Evolutionary conservation across 2,113 vertebrate species (phyloP), one percentile per base, ranked within the genome.

Genomic region (Ctenodactylus gundi): DNA sequence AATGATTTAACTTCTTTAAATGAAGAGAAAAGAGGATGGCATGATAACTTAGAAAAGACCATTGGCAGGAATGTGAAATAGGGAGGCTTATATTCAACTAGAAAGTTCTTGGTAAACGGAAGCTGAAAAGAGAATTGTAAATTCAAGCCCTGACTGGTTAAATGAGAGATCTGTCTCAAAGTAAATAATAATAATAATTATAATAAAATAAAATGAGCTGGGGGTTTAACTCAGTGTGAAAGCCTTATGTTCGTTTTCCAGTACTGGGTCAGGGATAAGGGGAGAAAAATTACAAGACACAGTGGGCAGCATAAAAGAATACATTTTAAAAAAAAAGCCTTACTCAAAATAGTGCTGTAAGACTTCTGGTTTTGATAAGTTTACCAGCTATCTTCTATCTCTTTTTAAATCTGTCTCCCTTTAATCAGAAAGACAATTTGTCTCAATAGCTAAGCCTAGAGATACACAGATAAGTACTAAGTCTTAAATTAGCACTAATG

Each of bases 341-440:
- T 36, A 86, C 39, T 41, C 20, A 83, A 18, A 72, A 53, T 15
- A 20, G 6, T 55, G 31, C 57, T 62, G 0, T 36, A 88, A 77
- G n/a, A 55, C 4, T 78, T 77, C 51, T 60, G 41, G 20, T 68
- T 86, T 89, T 86, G 62, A 92, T 21, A n/a, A 18, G 86, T 10
- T 85, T 67, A 87, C 29, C 27, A 60, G 53, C 65, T 46, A 20
- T 55, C 31, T 90, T 44, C 8, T 51, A 34, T 68, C 20, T 39
- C 53, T 88, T 57, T 44, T 89, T 89, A 70, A 91, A 83, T 90
- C 27, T 91, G 36, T 91, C 36, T 81, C 34, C 49, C 72, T 68
- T 31, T 70, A 82, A 62, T 92, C 49, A 77, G 34, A 94, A 88
- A 84, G 64, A 86, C 3, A 73, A 4, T 65, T 92, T 89, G 53